Evolutionary conservation across 2,797 vertebrate species (phyloP).

Genomic region (Myripristis jacobus): DNA sequence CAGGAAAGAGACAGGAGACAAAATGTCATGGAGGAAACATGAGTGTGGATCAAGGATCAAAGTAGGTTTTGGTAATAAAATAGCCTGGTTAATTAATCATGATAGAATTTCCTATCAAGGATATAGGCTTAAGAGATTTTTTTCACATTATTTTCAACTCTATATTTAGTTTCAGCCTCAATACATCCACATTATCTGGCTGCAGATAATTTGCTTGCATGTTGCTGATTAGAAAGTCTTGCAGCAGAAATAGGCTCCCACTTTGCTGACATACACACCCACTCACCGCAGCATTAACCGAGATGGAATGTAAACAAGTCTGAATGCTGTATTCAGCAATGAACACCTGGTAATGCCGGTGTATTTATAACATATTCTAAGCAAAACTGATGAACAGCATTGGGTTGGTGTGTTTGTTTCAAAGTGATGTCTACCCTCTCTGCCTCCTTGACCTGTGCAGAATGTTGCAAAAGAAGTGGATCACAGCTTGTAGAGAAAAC

Average conservation of each 20-base stretch:
- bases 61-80: constrained; percentile 57
- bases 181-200: constrained; percentile 48
- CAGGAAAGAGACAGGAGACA: constrained; percentile 55
- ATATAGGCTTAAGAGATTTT: constrained; percentile 28
- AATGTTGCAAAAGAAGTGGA: constrained; percentile 39
- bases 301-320: constrained; percentile 21
- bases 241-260: constrained; percentile 19
- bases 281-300: neutral
- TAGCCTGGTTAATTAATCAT: constrained; percentile 59
- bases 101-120: constrained; percentile 51
- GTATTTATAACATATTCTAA: constrained; percentile 13
- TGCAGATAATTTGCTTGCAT: constrained; percentile 10
- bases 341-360: neutral
- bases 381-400: neutral
- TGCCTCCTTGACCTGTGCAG: constrained; percentile 33
- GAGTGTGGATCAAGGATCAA: constrained; percentile 28
- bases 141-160: constrained; percentile 14
- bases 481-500: constrained; percentile 3
- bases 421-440: constrained; percentile 14
- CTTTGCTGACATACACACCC: constrained; percentile 2
- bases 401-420: constrained; percentile 13
- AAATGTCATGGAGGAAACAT: constrained; percentile 65
- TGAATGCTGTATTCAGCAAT: neutral
- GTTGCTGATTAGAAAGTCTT: constrained; percentile 16
- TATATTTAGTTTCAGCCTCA: constrained; percentile 38